Percentiles rank a stretch among this genome's conserved stretches.
These are phyloP conservation scores for Charanyca ferruginea DNA, from an alignment of 2,888 invertebrate genomes.

Conservation along the genomic window DNA sequence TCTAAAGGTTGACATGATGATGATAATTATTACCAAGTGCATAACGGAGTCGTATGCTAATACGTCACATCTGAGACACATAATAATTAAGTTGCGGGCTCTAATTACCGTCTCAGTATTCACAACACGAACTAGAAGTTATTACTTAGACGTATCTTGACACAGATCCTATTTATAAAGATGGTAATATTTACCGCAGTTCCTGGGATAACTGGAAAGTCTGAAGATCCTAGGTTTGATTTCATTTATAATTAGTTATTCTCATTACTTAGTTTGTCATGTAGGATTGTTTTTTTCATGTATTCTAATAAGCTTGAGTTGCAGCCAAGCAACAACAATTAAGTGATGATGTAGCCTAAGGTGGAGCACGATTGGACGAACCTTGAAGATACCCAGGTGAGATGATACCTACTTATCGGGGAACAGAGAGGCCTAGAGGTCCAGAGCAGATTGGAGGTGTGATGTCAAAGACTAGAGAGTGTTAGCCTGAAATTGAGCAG, in stretches of 20 bases:
- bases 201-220: conserved; percentile 9
- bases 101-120: conserved; percentile 41
- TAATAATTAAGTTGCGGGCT: conserved; percentile 40
- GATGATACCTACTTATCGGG: too few relatives aligned
- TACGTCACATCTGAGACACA: conserved; percentile 44
- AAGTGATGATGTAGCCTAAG: too few relatives aligned
- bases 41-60: conserved; percentile 32
- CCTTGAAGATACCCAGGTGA: too few relatives aligned
- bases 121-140: conserved; percentile 27
- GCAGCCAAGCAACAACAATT: too few relatives aligned
- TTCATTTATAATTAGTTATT: not conserved
- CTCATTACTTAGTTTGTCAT: not conserved
- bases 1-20: too few relatives aligned
- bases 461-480: too few relatives aligned
- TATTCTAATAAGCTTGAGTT: too few relatives aligned
- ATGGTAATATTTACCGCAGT: conserved; percentile 22
- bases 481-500: too few relatives aligned
- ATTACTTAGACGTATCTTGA: conserved; percentile 29
- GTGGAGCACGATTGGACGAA: too few relatives aligned
- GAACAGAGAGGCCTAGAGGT: too few relatives aligned
- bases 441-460: too few relatives aligned
- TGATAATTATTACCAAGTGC: too few relatives aligned
- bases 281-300: not conserved
- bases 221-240: conserved; percentile 15
- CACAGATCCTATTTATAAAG: conserved; percentile 32